Evolutionary conservation across 1,140 invertebrate genomes (phyloP).

Genomic region (Tyrophagus putrescentiae): DNA sequence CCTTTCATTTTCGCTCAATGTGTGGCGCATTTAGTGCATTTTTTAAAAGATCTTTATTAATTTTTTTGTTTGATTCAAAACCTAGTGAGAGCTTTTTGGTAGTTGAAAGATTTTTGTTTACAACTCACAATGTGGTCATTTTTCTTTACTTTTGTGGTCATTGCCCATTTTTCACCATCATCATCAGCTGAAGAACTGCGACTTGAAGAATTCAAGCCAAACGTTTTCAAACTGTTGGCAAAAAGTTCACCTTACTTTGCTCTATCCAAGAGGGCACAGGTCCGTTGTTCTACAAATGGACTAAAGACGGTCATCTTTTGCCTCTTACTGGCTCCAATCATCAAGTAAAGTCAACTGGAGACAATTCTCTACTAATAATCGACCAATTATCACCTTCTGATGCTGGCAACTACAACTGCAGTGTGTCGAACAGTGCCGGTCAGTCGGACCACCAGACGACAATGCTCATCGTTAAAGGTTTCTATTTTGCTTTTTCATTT

Average conservation of each 20-base stretch:
- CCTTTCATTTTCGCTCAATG: neutral
- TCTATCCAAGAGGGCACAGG: neutral
- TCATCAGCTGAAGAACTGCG: neutral
- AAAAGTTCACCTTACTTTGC: slow-evolving; percentile 2
- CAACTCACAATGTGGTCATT: too few species aligned
- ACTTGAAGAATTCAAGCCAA: neutral
- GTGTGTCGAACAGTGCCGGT: slow-evolving; percentile 17
- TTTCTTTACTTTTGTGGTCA: too few species aligned
- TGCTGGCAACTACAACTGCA: slow-evolving; percentile 24
- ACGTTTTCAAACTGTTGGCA: too few species aligned
- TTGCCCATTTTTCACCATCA: neutral
- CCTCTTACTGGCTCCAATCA: neutral
- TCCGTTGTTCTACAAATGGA: neutral
- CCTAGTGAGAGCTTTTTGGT: too few species aligned
- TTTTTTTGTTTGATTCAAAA: too few species aligned
- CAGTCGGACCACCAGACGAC: slow-evolving; percentile 12
- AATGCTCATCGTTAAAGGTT: slow-evolving; percentile 23
- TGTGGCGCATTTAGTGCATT: neutral
- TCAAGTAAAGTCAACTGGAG: neutral
- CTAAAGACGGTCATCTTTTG: slow-evolving; percentile 13
- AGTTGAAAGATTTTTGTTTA: slow-evolving; percentile 24
- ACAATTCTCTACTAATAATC: slow-evolving; percentile 17
- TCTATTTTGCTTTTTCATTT: too few species aligned
- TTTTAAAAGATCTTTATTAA: slow-evolving; percentile 21
- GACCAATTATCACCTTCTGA: neutral